Evolutionary conservation across 2,797 vertebrate species (phyloP), one percentile per base, ranked within the genome.

Genomic region (Sebastes cheni): DNA sequence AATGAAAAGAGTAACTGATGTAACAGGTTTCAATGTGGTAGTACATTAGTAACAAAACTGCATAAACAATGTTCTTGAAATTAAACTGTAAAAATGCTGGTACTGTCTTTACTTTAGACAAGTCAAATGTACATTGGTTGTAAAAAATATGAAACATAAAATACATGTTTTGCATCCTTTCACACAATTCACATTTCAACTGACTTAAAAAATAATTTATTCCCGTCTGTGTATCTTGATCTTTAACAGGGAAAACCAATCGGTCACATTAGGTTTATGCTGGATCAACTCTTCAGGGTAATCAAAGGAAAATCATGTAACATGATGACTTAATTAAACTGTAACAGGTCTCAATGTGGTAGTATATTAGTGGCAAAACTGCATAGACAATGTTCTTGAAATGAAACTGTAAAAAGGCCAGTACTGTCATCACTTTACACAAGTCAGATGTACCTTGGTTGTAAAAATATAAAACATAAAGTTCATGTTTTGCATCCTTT

Each of bases 41-140:
- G 14, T 42, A 42, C 0, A 42, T 42, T 20, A 22, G 12, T n/a
- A 4, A 0, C 0, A 10, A 23, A 9, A 16, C 6, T 42, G 14
- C 39, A 34, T 12, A 34, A 11, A 30, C 58, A 66, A 54, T 23
- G 34, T 16, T 56, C 3, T 25, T 27, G 61, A 50, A 72, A 52
- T 56, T 1, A 14, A 50, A 50, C 9, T 4, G 9, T 30, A 42
- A 42, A 42, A 42, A 42, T 14, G 20, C 7, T 5, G 8, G 14
- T 58, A 20, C 76, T 71, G 25, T 27, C 34, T 39, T 54, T 4
- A 22, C 18, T 68, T 30, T n/a, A 20, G 7, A 32, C 16, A 55
- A 39, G n/a, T 20, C n/a, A 39, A 4, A 69, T 69, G 27, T 16
- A 42, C 14, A 0, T 42, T 34, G 1, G 34, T 14, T 25, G 8